Conservation (phyloP, 2,888 invertebrate species). For the Agonopterix subpropinquella region DNA sequence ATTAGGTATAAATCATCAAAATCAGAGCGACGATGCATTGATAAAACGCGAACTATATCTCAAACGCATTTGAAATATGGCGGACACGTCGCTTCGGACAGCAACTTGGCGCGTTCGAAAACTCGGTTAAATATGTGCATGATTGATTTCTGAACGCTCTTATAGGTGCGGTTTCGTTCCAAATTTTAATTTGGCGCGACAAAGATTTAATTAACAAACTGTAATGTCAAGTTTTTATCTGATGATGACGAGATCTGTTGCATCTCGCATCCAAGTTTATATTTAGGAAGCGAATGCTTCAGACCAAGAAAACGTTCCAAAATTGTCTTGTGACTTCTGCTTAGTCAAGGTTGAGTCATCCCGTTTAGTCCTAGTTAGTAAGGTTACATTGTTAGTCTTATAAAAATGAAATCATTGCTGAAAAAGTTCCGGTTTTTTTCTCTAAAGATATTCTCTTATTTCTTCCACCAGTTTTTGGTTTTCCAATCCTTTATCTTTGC, state of each 20-base stretch:
- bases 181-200: background rate
- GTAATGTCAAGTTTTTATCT: background rate
- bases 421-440: too few species aligned
- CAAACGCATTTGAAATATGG: slow-evolving; percentile 68
- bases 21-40: slow-evolving; percentile 73
- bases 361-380: too few species aligned
- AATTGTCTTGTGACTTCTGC: too few species aligned
- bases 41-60: slow-evolving; percentile 69
- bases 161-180: background rate
- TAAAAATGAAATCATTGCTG: too few species aligned
- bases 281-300: too few species aligned
- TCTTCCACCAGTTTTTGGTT: background rate
- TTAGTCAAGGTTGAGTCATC: too few species aligned
- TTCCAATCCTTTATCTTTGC: background rate
- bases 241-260: background rate
- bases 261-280: too few species aligned
- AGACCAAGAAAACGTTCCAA: too few species aligned
- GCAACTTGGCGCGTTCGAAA: slow-evolving; percentile 62
- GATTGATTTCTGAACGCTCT: slow-evolving; percentile 52
- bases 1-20: slow-evolving; percentile 70
- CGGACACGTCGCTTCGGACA: slow-evolving; percentile 56
- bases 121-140: slow-evolving; percentile 58
- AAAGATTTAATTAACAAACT: background rate
- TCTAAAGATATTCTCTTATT: too few species aligned
- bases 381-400: too few species aligned